These are phyloP conservation scores for Dendrolimus pini DNA, from an alignment of 2,888 invertebrate species.

Conservation along the genomic window DNA sequence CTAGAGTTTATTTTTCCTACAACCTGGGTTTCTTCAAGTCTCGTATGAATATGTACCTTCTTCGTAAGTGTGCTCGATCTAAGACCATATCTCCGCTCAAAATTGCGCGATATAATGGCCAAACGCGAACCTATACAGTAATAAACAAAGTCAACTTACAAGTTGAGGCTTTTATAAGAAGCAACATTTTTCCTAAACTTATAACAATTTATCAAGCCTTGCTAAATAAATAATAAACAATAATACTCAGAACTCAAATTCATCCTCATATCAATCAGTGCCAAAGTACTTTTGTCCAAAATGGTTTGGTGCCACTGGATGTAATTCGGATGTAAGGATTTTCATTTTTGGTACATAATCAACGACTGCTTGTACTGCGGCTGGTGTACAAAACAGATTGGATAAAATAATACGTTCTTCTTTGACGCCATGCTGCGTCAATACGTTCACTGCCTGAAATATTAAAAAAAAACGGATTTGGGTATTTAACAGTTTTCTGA, in stretches of 20 bases:
- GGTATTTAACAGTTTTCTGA: too few species aligned
- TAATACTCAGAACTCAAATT: slow-evolving; percentile 3
- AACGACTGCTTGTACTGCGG: slow-evolving; percentile 89
- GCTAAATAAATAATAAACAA: neutral
- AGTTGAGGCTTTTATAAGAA: too few species aligned
- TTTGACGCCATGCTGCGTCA: slow-evolving; percentile 95
- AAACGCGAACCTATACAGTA: too few species aligned
- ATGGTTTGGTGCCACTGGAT: slow-evolving; percentile 96
- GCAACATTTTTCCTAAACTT: too few species aligned
- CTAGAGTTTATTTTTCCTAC: too few species aligned
- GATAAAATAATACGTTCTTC: slow-evolving; percentile 98
- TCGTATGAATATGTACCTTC: too few species aligned
- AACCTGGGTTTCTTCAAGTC: too few species aligned
- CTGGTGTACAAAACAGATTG: slow-evolving; percentile 97
- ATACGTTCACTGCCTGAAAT: slow-evolving; percentile 91
- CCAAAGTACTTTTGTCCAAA: slow-evolving; percentile 99
- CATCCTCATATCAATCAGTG: slow-evolving; percentile 84
- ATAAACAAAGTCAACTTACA: too few species aligned
- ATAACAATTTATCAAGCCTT: too few species aligned
- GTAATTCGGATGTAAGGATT: slow-evolving; percentile 96
- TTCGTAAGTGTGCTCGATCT: too few species aligned
- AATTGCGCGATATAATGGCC: too few species aligned
- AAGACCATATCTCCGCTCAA: too few species aligned
- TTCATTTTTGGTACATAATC: slow-evolving; percentile 93
- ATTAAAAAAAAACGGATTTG: neutral